Evolutionary conservation across 2,888 invertebrate genomes (phyloP).

Genomic region (Agriopis leucophaearia): DNA sequence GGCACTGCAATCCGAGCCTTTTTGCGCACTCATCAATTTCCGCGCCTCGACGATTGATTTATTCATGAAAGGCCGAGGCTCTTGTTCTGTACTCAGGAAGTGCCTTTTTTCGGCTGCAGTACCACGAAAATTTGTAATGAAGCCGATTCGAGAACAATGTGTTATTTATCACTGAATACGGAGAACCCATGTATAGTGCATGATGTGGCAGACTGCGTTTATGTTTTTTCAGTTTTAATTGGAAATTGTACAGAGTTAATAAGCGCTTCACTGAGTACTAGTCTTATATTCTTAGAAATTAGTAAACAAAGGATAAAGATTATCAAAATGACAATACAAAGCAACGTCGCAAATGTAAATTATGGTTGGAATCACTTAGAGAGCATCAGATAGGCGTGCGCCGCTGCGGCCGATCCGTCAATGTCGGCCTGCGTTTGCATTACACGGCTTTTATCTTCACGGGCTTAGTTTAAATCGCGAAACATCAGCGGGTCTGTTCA

Average conservation of each 20-base stretch:
- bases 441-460: conserved; percentile 83
- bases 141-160: conserved; percentile 83
- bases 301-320: conserved; percentile 71
- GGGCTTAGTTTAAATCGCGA: conserved; percentile 79
- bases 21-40: conserved; percentile 84
- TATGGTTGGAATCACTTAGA: conserved; percentile 82
- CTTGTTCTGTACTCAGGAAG: conserved; percentile 82
- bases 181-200: conserved; percentile 39
- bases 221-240: conserved; percentile 10
- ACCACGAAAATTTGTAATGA: conserved; percentile 83
- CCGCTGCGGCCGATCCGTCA: conserved; percentile 83
- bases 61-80: conserved; percentile 78
- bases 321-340: conserved; percentile 79
- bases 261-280: neutral
- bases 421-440: conserved; percentile 84
- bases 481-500: conserved; percentile 81
- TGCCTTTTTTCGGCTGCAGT: conserved; percentile 76
- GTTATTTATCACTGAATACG: conserved; percentile 75
- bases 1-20: conserved; percentile 77
- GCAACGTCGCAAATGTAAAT: conserved; percentile 82
- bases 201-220: conserved; percentile 10
- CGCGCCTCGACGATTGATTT: conserved; percentile 84
- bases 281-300: conserved; percentile 36
- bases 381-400: conserved; percentile 84
- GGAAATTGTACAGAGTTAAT: conserved; percentile 4